Evolutionary conservation across 2,888 invertebrate genomes (phyloP).

Genomic region (Caenorhabditis drosophilae): DNA sequence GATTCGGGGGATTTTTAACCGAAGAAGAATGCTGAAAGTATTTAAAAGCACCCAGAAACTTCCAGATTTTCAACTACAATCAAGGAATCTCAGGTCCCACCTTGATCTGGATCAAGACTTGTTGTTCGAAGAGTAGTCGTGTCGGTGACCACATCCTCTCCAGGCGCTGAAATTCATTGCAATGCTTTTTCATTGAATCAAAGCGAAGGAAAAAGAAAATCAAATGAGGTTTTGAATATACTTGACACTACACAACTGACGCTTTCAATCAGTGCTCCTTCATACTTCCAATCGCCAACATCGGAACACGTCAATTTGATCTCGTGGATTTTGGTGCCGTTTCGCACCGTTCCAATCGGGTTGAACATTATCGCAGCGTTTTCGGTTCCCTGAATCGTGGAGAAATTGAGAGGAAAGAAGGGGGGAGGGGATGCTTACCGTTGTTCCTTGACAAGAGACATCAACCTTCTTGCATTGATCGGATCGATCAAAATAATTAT

Average conservation of each 20-base stretch:
- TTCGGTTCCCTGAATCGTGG: conserved; percentile 13
- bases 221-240: too few species aligned
- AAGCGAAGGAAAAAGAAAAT: too few species aligned
- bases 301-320: conserved; percentile 23
- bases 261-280: conserved; percentile 15
- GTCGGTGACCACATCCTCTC: background rate
- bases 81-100: too few species aligned
- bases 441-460: conserved; percentile 35
- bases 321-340: conserved; percentile 12
- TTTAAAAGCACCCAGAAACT: too few species aligned
- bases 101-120: conserved; percentile 15
- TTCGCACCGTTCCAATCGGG: conserved; percentile 12
- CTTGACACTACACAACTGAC: conserved; percentile 28
- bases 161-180: conserved; percentile 2
- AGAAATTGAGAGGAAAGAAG: background rate
- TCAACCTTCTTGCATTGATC: conserved; percentile 35
- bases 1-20: too few species aligned
- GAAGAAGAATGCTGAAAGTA: too few species aligned
- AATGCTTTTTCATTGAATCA: background rate
- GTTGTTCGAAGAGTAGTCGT: conserved; percentile 8
- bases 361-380: conserved; percentile 25
- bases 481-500: conserved; percentile 31
- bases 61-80: too few species aligned
- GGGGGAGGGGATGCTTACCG: background rate
- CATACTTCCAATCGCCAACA: conserved; percentile 32